A percentile compares a stretch with the other conserved stretches of the same genome.
Evolutionary conservation across 2,888 invertebrate species (phyloP).

Genomic region (Drosophila antonietae): DNA sequence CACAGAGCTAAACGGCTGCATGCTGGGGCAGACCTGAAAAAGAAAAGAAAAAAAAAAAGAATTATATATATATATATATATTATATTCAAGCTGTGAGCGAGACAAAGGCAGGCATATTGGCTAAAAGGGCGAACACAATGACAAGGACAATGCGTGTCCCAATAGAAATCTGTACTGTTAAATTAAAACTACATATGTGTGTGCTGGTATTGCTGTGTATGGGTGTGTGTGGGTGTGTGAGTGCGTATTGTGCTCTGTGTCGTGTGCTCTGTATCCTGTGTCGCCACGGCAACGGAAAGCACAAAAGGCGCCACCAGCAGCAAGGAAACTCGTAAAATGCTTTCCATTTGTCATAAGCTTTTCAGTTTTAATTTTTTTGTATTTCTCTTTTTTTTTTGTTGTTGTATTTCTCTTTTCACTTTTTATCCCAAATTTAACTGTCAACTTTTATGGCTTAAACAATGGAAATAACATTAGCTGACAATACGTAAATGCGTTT

Average conservation of each 20-base stretch:
- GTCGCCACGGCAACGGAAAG: constrained; percentile 23
- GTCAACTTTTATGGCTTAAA: constrained; percentile 22
- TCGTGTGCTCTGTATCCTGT: background rate
- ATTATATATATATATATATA: no score
- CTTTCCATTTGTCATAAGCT: constrained; percentile 39
- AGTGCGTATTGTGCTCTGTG: constrained; percentile 2
- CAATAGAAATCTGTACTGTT: constrained; percentile 33
- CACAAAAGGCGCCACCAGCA: constrained; percentile 37
- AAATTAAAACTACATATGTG: constrained; percentile 68
- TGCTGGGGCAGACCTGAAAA: background rate
- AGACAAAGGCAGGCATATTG: constrained; percentile 11
- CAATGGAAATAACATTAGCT: constrained; percentile 15
- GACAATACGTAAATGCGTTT: constrained; percentile 13
- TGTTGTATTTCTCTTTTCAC: background rate
- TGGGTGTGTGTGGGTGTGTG: constrained; percentile 10
- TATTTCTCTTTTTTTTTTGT: background rate
- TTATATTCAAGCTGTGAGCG: background rate
- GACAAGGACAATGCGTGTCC: constrained; percentile 42
- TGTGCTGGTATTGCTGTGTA: constrained; percentile 5
- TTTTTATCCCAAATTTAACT: constrained; percentile 24
- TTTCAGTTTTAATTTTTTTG: constrained; percentile 7
- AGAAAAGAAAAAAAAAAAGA: background rate
- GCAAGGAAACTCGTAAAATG: constrained; percentile 37
- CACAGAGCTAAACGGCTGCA: constrained; percentile 6
- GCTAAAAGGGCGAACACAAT: constrained; percentile 2